These are phyloP conservation scores for Protodeltote pygarga DNA, from an alignment of 2,888 invertebrate genomes.

Conservation along the genomic window DNA sequence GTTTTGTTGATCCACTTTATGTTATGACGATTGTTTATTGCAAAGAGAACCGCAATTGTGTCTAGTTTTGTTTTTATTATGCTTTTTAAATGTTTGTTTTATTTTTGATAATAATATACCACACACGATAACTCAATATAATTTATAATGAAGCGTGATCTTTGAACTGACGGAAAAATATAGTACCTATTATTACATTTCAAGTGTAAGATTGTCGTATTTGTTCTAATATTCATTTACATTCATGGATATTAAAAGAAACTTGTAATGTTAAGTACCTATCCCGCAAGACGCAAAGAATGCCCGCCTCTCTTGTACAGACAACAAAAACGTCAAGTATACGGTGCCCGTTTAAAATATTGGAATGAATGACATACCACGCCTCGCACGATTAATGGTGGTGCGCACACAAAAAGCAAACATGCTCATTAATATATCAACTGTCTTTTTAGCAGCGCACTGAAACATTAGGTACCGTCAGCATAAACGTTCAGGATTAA, in stretches of 20 bases:
- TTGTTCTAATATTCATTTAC: slow-evolving; percentile 25
- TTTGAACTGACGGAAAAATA: slow-evolving; percentile 31
- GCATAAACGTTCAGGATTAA: slow-evolving; percentile 54
- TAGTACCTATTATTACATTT: slow-evolving; percentile 14
- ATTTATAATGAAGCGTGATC: slow-evolving; percentile 28
- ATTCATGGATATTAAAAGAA: slow-evolving; percentile 41
- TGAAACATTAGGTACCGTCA: slow-evolving; percentile 73
- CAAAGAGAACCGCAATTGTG: slow-evolving; percentile 13
- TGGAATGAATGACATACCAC: slow-evolving; percentile 87
- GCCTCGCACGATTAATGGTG: slow-evolving; percentile 84
- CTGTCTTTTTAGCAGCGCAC: slow-evolving; percentile 81
- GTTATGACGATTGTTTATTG: slow-evolving; percentile 31
- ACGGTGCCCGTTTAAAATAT: slow-evolving; percentile 83
- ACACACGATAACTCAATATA: slow-evolving; percentile 16
- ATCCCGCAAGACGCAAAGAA: slow-evolving; percentile 68
- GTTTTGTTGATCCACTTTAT: slow-evolving; percentile 29
- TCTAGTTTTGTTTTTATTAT: slow-evolving; percentile 25
- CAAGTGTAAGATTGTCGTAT: slow-evolving; percentile 8
- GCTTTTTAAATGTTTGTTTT: slow-evolving; percentile 4
- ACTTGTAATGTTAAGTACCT: slow-evolving; percentile 57
- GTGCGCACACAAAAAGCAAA: slow-evolving; percentile 82
- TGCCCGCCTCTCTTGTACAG: slow-evolving; percentile 76
- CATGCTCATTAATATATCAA: slow-evolving; percentile 86
- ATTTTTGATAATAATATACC: slow-evolving; percentile 12
- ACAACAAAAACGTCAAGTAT: slow-evolving; percentile 81